A percentile compares a stretch with the other conserved stretches of the same genome.
phyloP scores from a whole-genome alignment of 2,888 invertebrate species.

The Limnephilus auricula region DNA sequence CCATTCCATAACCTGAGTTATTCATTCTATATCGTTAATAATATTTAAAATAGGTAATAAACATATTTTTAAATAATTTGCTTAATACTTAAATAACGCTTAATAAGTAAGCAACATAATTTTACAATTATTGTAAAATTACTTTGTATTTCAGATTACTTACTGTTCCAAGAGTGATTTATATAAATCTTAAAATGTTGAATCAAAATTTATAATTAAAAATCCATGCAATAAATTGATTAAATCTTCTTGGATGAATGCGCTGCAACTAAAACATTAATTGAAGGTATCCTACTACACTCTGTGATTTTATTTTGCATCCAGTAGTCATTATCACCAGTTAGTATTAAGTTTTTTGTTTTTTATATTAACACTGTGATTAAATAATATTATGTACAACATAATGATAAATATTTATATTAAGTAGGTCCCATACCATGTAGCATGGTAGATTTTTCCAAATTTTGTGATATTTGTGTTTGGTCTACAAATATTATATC shows the following conservation, averaged over 20 bases:
- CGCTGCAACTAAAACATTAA: neutral
- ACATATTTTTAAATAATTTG: neutral
- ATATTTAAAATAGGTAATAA: neutral
- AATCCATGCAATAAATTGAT: neutral
- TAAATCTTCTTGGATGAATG: neutral
- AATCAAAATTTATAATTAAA: neutral
- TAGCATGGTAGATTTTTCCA: neutral
- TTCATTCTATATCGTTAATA: neutral
- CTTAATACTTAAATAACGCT: neutral
- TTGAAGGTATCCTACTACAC: neutral
- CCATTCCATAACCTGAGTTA: neutral
- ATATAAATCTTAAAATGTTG: neutral
- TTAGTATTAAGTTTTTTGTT: neutral
- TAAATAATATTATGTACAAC: neutral
- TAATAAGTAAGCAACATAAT: neutral
- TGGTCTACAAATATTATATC: neutral
- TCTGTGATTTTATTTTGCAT: neutral
- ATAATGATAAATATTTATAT: neutral
- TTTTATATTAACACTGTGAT: neutral
- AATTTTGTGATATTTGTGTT: neutral
- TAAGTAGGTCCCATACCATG: neutral
- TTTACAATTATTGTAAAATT: constrained; percentile 4
- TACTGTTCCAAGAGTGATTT: constrained; percentile 13
- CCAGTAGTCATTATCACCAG: constrained; percentile 2
- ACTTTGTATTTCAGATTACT: constrained; percentile 4